Conservation (phyloP, 2,113 vertebrate genomes). For the Morone chrysops region DNA sequence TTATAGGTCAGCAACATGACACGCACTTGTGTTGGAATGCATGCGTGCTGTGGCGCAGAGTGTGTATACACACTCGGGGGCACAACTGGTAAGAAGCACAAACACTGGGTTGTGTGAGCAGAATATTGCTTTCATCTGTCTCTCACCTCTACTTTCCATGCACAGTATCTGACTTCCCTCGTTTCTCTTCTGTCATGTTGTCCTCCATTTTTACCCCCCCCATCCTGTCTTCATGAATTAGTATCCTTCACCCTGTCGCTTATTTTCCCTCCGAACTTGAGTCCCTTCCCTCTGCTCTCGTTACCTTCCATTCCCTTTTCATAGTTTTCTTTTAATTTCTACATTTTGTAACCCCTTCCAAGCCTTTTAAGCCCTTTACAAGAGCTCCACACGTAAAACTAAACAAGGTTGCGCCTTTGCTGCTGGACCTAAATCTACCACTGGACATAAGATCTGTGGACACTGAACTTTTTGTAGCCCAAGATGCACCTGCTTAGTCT, state of each 20-base stretch:
- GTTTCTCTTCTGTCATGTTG: conserved; percentile 23
- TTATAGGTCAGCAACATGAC: conserved; percentile 59
- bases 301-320: conserved; percentile 15
- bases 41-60: conserved; percentile 21
- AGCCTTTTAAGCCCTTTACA: conserved; percentile 4
- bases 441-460: not conserved
- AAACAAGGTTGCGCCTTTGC: conserved; percentile 9
- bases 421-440: conserved; percentile 7
- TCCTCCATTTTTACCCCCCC: conserved; percentile 20
- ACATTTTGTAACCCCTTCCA: conserved; percentile 1
- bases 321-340: conserved; percentile 35
- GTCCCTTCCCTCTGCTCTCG: not conserved
- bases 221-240: not conserved
- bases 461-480: not conserved
- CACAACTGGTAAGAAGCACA: conserved; percentile 18
- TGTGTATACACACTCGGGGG: not conserved
- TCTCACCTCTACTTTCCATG: conserved; percentile 13
- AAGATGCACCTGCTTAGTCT: conserved; percentile 8
- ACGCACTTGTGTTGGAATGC: conserved; percentile 15
- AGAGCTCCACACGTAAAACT: not conserved
- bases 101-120: not conserved
- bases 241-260: conserved; percentile 17
- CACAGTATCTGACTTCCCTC: not conserved
- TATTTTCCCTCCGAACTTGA: conserved; percentile 18
- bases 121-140: conserved; percentile 42